Conservation (phyloP, 2,113 vertebrate species). For the Lophotis ruficrista region DNA sequence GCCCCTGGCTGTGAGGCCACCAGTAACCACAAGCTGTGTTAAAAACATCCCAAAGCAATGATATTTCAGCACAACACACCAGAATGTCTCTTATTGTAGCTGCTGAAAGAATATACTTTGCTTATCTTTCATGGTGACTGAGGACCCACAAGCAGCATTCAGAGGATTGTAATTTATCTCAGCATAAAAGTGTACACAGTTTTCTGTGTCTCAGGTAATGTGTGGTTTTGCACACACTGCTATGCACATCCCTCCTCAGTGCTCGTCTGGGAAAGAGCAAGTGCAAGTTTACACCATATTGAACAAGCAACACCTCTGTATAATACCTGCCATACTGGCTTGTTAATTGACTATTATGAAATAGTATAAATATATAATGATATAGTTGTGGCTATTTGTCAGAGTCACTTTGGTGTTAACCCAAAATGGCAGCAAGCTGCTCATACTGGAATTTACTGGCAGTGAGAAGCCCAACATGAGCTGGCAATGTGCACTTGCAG, state of each 20-base stretch:
- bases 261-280: background rate
- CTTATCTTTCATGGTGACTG: background rate
- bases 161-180: background rate
- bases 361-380: background rate
- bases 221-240: fast-evolving
- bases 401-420: background rate
- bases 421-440: background rate
- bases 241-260: background rate
- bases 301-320: background rate
- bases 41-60: background rate
- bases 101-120: background rate
- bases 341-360: background rate
- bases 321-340: background rate
- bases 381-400: background rate
- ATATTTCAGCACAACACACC: background rate
- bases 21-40: background rate
- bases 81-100: background rate
- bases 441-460: background rate
- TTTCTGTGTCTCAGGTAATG: background rate
- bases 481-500: too few relatives aligned
- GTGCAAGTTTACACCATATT: background rate
- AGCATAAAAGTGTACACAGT: background rate
- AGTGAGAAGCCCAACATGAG: too few relatives aligned
- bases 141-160: background rate
- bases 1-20: background rate